Evolutionary conservation across 2,797 vertebrate species (phyloP).

Genomic region (Nannoperca australis): DNA sequence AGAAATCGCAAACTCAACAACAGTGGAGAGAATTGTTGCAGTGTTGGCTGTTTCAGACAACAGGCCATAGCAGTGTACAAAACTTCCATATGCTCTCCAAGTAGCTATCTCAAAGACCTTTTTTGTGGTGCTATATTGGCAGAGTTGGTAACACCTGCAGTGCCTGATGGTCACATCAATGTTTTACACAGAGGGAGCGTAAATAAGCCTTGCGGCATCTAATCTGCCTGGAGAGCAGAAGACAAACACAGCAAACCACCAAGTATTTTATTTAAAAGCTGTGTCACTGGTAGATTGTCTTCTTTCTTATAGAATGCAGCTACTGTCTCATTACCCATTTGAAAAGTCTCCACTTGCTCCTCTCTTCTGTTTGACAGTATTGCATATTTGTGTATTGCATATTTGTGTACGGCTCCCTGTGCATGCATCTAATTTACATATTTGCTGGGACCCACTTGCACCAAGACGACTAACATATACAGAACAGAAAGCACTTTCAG

Average conservation of each 20-base stretch:
- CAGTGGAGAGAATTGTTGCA: constrained; percentile 13
- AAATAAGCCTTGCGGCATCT: constrained; percentile 18
- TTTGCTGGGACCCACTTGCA: constrained; percentile 3
- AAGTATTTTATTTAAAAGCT: constrained; percentile 7
- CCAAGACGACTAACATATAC: constrained; percentile 10
- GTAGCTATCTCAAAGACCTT: neutral
- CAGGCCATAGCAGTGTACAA: neutral
- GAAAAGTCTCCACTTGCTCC: constrained; percentile 20
- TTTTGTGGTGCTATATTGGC: constrained; percentile 7
- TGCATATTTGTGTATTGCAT: constrained; percentile 37
- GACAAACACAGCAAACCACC: constrained; percentile 33
- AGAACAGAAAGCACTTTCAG: neutral
- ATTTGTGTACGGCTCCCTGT: constrained; percentile 39
- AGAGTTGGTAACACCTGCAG: constrained; percentile 15
- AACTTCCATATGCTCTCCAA: constrained; percentile 16
- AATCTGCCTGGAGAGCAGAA: constrained; percentile 22
- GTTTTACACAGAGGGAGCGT: constrained; percentile 13
- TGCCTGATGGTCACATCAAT: constrained; percentile 26
- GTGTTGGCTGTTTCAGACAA: constrained; percentile 22
- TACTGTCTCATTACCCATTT: constrained; percentile 48
- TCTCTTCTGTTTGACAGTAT: constrained; percentile 36
- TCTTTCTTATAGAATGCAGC: constrained; percentile 23
- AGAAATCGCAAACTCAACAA: constrained; percentile 28
- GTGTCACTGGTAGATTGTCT: constrained; percentile 7
- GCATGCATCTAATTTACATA: constrained; percentile 52